Conservation (phyloP, 2,797 vertebrate genomes). For the Orestias chungarensis region DNA sequence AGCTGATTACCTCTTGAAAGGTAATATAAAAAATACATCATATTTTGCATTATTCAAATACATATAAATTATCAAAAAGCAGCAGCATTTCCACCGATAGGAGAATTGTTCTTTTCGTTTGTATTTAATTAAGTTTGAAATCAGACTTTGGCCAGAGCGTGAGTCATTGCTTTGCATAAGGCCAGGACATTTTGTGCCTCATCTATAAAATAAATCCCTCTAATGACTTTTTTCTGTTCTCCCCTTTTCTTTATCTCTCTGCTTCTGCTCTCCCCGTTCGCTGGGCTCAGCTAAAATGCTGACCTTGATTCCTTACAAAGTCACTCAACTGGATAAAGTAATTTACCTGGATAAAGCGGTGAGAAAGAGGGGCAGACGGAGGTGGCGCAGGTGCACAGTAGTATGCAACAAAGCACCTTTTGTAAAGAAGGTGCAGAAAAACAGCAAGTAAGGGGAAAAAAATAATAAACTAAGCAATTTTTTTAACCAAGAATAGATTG, state of each 20-base stretch:
- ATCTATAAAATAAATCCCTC: slow-evolving; percentile 45
- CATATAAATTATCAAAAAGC: slow-evolving; percentile 11
- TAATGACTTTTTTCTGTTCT: slow-evolving; percentile 67
- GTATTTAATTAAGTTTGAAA: not conserved
- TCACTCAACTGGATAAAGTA: slow-evolving; percentile 77
- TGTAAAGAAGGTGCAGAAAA: slow-evolving; percentile 24
- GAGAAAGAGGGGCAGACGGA: slow-evolving; percentile 24
- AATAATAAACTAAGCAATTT: slow-evolving; percentile 10
- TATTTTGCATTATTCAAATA: slow-evolving; percentile 11
- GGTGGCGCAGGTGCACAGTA: slow-evolving; percentile 7
- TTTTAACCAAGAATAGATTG: not conserved
- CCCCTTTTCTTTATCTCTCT: slow-evolving; percentile 62
- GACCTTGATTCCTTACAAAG: slow-evolving; percentile 68
- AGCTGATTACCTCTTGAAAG: not conserved
- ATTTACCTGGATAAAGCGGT: slow-evolving; percentile 74
- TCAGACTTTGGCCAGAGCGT: slow-evolving; percentile 34
- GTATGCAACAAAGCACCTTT: slow-evolving; percentile 37
- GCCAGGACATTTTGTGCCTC: slow-evolving; percentile 56
- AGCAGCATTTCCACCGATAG: slow-evolving; percentile 11
- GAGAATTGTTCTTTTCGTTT: not conserved
- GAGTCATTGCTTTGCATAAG: slow-evolving; percentile 63
- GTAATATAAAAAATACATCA: not conserved
- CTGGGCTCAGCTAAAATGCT: slow-evolving; percentile 67
- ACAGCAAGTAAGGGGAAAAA: slow-evolving; percentile 2
- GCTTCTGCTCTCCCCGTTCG: slow-evolving; percentile 40